phyloP scores from a whole-genome alignment of 2,797 vertebrate genomes.

The Parauchenoglanis ngamensis region DNA sequence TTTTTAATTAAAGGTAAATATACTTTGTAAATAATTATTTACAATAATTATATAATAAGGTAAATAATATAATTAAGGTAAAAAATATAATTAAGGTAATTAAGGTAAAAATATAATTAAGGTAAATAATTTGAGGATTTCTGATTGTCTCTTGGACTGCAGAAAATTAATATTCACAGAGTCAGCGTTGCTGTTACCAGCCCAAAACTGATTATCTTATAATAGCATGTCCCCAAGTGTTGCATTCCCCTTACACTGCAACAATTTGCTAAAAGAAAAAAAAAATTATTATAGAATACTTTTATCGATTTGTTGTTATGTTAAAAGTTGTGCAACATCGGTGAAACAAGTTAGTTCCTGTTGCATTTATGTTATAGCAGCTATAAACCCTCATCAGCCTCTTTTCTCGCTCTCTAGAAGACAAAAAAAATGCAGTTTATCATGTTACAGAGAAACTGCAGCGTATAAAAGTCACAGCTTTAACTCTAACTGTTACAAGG shows the following conservation, averaged over 20 bases:
- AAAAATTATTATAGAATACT: too few relatives aligned
- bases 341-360: too few relatives aligned
- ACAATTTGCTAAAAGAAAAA: too few relatives aligned
- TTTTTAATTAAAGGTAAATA: background rate
- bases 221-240: too few relatives aligned
- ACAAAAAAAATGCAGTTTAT: background rate
- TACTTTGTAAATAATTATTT: conserved; percentile 63
- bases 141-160: conserved; percentile 94
- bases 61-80: too few relatives aligned
- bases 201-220: background rate
- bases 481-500: background rate
- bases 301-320: too few relatives aligned
- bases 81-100: too few relatives aligned
- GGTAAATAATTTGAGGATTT: conserved; percentile 91
- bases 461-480: background rate
- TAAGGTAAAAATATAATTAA: too few relatives aligned
- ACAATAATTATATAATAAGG: too few relatives aligned
- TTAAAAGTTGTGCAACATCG: background rate
- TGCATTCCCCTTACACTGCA: background rate
- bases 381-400: background rate
- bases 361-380: background rate
- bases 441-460: too few relatives aligned
- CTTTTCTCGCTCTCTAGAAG: too few relatives aligned
- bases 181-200: background rate
- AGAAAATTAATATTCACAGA: conserved; percentile 91